Evolutionary conservation across 1,140 invertebrate genomes (phyloP).

Genomic region (Panagrolaimus sp.): DNA sequence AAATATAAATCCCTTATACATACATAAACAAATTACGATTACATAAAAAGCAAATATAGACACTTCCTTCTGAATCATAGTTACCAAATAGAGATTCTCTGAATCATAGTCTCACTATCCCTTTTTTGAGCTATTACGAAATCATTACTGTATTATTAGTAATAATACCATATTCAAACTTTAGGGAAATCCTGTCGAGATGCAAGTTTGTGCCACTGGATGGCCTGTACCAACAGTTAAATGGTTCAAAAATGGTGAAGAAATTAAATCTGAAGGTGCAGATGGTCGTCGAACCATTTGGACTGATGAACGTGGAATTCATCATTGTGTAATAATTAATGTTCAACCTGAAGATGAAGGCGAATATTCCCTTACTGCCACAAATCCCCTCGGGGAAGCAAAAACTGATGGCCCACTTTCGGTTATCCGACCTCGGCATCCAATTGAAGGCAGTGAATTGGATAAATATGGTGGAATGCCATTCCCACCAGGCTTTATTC

Average conservation of each 20-base stretch:
- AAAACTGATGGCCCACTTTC: constrained; percentile 49
- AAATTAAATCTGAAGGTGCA: constrained; percentile 46
- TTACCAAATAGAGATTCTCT: too few relatives aligned
- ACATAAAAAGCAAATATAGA: too few relatives aligned
- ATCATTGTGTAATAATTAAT: constrained; percentile 52
- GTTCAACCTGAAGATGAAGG: constrained; percentile 54
- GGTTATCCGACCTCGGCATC: constrained; percentile 49
- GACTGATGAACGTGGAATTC: constrained; percentile 57
- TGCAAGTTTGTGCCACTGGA: constrained; percentile 47
- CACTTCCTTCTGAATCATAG: too few relatives aligned
- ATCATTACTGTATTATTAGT: too few relatives aligned
- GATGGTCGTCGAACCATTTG: constrained; percentile 56
- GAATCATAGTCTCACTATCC: too few relatives aligned
- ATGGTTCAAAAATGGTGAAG: constrained; percentile 58
- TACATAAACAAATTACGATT: too few relatives aligned
- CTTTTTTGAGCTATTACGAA: constrained; percentile 17
- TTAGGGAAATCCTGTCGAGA: constrained; percentile 41
- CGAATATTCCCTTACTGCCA: constrained; percentile 53
- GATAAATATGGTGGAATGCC: constrained; percentile 46
- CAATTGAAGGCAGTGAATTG: constrained; percentile 32
- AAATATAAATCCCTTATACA: too few relatives aligned
- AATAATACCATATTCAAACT: too few relatives aligned
- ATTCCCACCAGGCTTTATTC: constrained; percentile 58
- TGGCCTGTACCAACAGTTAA: constrained; percentile 54
- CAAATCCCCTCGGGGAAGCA: constrained; percentile 54